Evolutionary conservation across 2,113 vertebrate species (phyloP).

Genomic region (Acrocephalus kingi): DNA sequence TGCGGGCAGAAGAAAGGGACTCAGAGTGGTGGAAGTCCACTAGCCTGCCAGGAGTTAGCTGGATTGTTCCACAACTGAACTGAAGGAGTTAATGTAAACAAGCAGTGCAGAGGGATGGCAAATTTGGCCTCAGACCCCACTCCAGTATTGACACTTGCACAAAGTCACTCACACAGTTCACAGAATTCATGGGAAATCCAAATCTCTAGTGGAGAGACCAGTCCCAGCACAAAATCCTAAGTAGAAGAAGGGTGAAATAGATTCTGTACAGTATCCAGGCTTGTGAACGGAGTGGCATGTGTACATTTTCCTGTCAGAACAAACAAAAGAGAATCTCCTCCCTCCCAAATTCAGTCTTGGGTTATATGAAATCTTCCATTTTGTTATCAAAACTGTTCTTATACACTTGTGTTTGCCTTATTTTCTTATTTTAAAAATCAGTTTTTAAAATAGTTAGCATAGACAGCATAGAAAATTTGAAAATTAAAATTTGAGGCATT

Average conservation of each 20-base stretch:
- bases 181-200: not conserved
- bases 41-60: not conserved
- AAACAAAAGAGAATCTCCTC: not conserved
- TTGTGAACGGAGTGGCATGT: not conserved
- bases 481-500: not conserved
- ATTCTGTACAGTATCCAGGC: not conserved
- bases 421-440: not conserved
- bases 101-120: not conserved
- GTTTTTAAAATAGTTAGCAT: no score
- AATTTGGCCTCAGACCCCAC: not conserved
- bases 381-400: not conserved
- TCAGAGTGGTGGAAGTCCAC: not conserved
- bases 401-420: not conserved
- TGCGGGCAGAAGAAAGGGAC: not conserved
- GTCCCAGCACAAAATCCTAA: not conserved
- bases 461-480: not conserved
- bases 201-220: not conserved
- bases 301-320: not conserved
- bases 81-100: not conserved
- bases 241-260: not conserved
- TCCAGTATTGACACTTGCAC: not conserved
- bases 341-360: not conserved
- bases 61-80: not conserved
- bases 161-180: not conserved
- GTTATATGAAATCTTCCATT: not conserved